phyloP scores from a whole-genome alignment of 2,113 vertebrate species.

The Zootoca vivipara region DNA sequence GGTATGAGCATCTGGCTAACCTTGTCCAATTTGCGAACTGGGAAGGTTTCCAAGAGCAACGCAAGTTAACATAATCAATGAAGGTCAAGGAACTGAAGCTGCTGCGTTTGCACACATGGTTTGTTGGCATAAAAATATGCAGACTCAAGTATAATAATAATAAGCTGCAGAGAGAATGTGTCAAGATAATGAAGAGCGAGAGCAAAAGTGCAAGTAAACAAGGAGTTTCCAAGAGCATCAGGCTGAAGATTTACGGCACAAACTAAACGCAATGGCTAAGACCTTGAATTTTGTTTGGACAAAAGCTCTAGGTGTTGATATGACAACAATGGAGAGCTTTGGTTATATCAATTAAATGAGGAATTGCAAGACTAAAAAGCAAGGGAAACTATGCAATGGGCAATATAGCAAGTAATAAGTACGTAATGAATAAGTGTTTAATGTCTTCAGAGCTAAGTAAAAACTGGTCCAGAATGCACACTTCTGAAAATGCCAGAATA shows the following conservation, averaged over 20 bases:
- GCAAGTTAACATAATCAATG: slow-evolving; percentile 6
- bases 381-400: not conserved
- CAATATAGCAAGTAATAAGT: not conserved
- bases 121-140: slow-evolving; percentile 24
- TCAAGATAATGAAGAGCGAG: slow-evolving; percentile 32
- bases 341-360: not conserved
- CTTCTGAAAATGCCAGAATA: too few relatives aligned
- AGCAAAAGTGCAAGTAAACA: slow-evolving; percentile 39
- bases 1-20: not conserved
- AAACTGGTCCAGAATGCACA: not conserved
- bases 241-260: not conserved
- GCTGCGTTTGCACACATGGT: not conserved
- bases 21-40: not conserved
- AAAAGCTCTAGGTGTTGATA: not conserved
- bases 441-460: not conserved
- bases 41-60: slow-evolving; percentile 24
- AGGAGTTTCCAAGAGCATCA: slow-evolving; percentile 25
- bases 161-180: not conserved
- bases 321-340: not conserved
- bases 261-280: not conserved
- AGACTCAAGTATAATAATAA: slow-evolving; percentile 32
- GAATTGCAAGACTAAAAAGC: not conserved
- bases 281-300: not conserved
- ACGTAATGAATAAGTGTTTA: not conserved
- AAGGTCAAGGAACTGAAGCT: slow-evolving; percentile 26